Base-by-base conservation (phyloP, 2,797 vertebrate species). In the Coccyzus lansbergi region DNA sequence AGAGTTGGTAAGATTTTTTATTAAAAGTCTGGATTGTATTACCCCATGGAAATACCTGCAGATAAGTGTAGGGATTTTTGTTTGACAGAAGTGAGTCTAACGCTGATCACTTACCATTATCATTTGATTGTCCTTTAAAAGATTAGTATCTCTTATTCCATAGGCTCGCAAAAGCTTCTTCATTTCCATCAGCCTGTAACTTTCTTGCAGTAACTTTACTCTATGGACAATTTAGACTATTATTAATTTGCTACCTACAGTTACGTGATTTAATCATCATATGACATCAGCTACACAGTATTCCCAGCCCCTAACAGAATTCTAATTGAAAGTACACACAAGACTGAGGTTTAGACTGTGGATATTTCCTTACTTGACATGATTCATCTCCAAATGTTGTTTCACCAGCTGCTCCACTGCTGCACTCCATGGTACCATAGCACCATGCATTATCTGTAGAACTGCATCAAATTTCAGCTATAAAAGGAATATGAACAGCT, bases 401-500 rank as follows among this genome's bases (percentile, higher is more conserved):
- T 98, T 99, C 40, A 99, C 99, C 48, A 99, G 98, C 83, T 98
- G 98, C 95, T 99, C 99, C 62, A 99, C 98, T 19, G 98, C 97
- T 29, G 98, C 96, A 42, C 98, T 99, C 99, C 99, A 99, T 4
- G 99, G 99, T 22, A 99, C 98, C 69, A 99, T 97, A 1, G 99
- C 98, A 63, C 99, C 98, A 52, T 98, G 98, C 99, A 99, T 99
- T 51, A 99, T 98, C 97, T 99, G 98, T 62, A 99, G 98, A 70
- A 99, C 98, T 6, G 99, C 99, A 65, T 99, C 99, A 81, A 99
- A 99, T 96, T 98, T 98, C 96, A 99, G 96, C 99, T 99, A 78
- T 6, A 96, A 79, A 91, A 86, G 51, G 31, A 90, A 53, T 38
- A 74, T 6, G 46, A 70, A 72, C 28, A 83, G 15, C 4, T 84